Conservation (phyloP, 2,888 invertebrate genomes). For the Cephus pulcher region DNA sequence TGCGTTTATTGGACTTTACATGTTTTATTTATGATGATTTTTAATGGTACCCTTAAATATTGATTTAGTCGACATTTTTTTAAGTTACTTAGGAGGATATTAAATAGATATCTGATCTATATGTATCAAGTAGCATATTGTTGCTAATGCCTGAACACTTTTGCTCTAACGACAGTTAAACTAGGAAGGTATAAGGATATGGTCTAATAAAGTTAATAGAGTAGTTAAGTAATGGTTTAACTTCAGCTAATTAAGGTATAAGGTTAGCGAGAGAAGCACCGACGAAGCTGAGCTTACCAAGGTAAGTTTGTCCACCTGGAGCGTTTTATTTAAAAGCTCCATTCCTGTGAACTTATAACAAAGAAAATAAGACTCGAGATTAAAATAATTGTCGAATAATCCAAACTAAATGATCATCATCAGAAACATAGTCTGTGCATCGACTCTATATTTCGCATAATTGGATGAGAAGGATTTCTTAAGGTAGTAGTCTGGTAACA, state of each 20-base stretch:
- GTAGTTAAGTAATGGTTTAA: conserved; percentile 14
- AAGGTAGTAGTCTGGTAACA: no score
- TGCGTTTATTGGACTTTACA: not conserved
- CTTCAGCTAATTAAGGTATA: conserved; percentile 15
- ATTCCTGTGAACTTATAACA: not conserved
- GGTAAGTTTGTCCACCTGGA: conserved; percentile 8
- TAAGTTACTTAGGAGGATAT: not conserved
- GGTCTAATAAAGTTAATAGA: conserved; percentile 7
- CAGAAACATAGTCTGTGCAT: not conserved
- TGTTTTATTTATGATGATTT: not conserved
- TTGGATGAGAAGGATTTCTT: not conserved
- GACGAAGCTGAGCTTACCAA: not conserved
- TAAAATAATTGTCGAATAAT: not conserved
- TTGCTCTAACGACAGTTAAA: not conserved
- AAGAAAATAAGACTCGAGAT: not conserved
- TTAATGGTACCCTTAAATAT: not conserved
- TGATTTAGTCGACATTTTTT: not conserved
- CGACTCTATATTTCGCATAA: not conserved
- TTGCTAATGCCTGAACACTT: not conserved
- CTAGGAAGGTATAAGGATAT: not conserved
- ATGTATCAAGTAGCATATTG: not conserved
- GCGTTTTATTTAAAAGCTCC: not conserved
- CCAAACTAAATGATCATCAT: not conserved
- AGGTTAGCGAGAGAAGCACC: not conserved
- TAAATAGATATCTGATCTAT: not conserved